Conservation (phyloP, 2,888 invertebrate genomes). For the Isoperla grammatica region DNA sequence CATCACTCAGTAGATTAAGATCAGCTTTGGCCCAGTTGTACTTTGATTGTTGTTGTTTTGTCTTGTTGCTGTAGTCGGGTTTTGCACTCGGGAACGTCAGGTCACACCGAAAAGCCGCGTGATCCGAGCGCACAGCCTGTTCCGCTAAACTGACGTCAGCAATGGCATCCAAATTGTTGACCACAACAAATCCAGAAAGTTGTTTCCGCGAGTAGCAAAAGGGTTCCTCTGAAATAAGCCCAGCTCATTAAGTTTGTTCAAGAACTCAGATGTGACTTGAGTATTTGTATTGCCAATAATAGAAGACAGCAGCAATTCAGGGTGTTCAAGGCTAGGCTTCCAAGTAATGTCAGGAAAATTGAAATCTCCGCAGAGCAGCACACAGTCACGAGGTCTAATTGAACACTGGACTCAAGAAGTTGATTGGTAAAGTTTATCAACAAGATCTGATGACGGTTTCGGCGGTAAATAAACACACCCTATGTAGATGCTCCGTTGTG, state of each 20-base stretch:
- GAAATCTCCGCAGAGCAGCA: neutral
- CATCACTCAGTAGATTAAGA: neutral
- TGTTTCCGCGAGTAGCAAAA: neutral
- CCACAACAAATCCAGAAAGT: constrained; percentile 1
- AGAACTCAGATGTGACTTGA: neutral
- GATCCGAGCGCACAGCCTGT: neutral
- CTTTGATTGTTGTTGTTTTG: neutral
- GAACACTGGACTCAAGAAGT: neutral
- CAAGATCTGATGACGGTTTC: neutral
- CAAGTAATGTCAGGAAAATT: neutral
- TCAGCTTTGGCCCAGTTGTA: neutral
- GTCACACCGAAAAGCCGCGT: neutral
- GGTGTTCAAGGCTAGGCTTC: neutral
- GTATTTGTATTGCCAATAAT: neutral
- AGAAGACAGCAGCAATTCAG: neutral
- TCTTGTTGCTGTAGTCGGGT: neutral
- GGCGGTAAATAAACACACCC: constrained; percentile 4
- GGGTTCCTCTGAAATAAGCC: neutral
- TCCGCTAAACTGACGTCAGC: neutral
- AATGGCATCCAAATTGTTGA: neutral
- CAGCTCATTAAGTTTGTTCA: neutral
- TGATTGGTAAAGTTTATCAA: neutral
- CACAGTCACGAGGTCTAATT: neutral
- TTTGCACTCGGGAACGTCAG: neutral
- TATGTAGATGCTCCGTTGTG: neutral